Conservation (phyloP, 2,888 invertebrate species). For the Boloria selene region DNA sequence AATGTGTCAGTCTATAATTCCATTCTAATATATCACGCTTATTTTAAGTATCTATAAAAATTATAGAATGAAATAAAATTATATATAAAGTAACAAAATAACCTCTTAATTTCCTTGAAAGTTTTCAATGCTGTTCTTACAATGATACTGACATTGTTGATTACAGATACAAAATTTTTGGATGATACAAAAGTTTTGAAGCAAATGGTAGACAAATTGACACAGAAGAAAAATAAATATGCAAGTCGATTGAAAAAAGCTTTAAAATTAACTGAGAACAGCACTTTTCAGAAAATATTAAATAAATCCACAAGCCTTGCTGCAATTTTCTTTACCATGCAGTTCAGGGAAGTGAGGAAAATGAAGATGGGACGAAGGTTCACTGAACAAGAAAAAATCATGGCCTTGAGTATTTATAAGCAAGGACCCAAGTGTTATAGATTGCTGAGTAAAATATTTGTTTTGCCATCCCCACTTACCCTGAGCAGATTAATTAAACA, state of each 20-base stretch:
- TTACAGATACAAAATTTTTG: too few relatives aligned
- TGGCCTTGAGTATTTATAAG: slow-evolving; percentile 29
- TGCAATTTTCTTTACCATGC: slow-evolving; percentile 2
- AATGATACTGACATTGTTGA: too few relatives aligned
- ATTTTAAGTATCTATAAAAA: too few relatives aligned
- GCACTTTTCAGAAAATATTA: not conserved
- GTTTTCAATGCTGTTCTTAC: too few relatives aligned
- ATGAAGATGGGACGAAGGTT: slow-evolving; percentile 30
- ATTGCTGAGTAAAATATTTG: slow-evolving; percentile 30
- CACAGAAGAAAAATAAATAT: too few relatives aligned
- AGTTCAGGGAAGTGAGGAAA: slow-evolving; percentile 11
- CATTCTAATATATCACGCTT: too few relatives aligned
- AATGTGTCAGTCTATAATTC: too few relatives aligned
- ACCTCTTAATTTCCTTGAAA: too few relatives aligned
- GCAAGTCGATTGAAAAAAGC: slow-evolving; percentile 1
- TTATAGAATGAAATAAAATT: too few relatives aligned
- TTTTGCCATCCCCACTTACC: slow-evolving; percentile 32
- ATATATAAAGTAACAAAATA: too few relatives aligned
- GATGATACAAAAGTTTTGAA: too few relatives aligned
- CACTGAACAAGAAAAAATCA: slow-evolving; percentile 30
- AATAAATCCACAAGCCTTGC: slow-evolving; percentile 1
- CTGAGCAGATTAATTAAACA: slow-evolving; percentile 24
- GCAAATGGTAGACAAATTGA: too few relatives aligned
- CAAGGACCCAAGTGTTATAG: slow-evolving; percentile 29
- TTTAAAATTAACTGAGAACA: not conserved